A percentile compares a stretch with the other conserved stretches of the same genome.
These are phyloP conservation scores for Myiagra hebetior DNA, from an alignment of 2,113 vertebrate species.

Conservation along the genomic window DNA sequence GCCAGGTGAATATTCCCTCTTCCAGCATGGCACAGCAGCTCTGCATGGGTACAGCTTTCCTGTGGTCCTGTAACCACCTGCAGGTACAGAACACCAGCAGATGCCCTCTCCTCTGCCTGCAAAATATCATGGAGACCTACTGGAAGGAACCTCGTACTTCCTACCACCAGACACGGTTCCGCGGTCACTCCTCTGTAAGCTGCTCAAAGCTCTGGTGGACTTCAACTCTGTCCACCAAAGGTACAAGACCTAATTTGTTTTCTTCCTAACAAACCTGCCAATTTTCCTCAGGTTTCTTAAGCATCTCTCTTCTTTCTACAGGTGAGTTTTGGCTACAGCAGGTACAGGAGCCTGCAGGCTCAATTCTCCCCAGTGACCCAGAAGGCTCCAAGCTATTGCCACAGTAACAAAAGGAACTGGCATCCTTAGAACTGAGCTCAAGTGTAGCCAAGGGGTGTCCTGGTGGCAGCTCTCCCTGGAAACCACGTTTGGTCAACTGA, in stretches of 20 bases:
- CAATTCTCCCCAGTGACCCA: not conserved
- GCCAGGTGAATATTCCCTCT: not conserved
- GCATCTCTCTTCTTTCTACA: not conserved
- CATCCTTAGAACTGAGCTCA: not conserved
- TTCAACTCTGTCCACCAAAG: not conserved
- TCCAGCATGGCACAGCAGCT: not conserved
- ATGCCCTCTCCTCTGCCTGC: not conserved
- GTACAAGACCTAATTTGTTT: not conserved
- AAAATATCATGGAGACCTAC: not conserved
- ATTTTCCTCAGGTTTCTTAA: not conserved
- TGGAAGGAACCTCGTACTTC: not conserved
- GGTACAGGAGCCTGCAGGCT: not conserved
- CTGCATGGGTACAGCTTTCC: rapidly evolving
- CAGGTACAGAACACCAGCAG: not conserved
- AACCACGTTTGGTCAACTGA: not conserved
- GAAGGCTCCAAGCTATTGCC: not conserved
- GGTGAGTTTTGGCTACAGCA: not conserved
- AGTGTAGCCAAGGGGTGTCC: not conserved
- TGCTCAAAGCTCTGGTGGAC: not conserved
- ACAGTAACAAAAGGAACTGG: not conserved
- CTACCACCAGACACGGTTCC: not conserved
- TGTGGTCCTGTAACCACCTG: not conserved
- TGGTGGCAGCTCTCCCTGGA: not conserved
- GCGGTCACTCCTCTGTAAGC: not conserved
- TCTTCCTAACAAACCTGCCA: not conserved